Conservation (phyloP, 2,888 invertebrate species). For the Drosophila borborema region DNA sequence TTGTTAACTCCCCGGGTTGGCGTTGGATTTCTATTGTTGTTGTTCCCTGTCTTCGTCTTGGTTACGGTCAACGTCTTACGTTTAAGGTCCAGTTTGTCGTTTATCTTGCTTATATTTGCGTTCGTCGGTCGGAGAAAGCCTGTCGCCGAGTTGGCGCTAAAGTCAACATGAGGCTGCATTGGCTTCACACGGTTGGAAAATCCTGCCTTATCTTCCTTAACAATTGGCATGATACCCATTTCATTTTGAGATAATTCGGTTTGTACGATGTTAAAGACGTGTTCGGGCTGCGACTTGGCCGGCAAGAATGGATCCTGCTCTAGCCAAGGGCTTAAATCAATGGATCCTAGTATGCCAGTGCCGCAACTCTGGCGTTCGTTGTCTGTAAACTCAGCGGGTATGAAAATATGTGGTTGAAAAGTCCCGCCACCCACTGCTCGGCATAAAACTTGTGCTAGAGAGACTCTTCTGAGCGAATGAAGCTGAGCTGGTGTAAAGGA, state of each 20-base stretch:
- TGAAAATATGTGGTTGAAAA: slow-evolving; percentile 84
- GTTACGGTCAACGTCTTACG: slow-evolving; percentile 82
- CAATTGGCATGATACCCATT: slow-evolving; percentile 28
- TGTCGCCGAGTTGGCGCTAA: slow-evolving; percentile 69
- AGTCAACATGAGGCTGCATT: slow-evolving; percentile 64
- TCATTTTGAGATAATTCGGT: slow-evolving; percentile 30
- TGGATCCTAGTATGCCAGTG: slow-evolving; percentile 72
- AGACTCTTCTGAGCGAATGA: slow-evolving; percentile 89
- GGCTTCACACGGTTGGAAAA: slow-evolving; percentile 73
- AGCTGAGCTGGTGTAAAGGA: slow-evolving; percentile 92
- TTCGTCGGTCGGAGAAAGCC: slow-evolving; percentile 75
- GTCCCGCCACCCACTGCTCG: slow-evolving; percentile 84
- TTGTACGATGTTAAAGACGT: slow-evolving; percentile 61
- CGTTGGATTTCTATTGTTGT: slow-evolving; percentile 61
- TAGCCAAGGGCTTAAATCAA: slow-evolving; percentile 84
- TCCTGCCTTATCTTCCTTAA: slow-evolving; percentile 77
- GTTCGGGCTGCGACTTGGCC: slow-evolving; percentile 51
- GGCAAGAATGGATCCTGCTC: slow-evolving; percentile 83
- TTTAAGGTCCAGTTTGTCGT: slow-evolving; percentile 88
- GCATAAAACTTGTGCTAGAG: slow-evolving; percentile 89
- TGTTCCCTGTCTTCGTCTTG: slow-evolving; percentile 34
- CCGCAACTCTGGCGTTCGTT: slow-evolving; percentile 84
- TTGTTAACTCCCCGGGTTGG: slow-evolving; percentile 81
- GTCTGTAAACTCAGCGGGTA: slow-evolving; percentile 81
- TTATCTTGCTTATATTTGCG: slow-evolving; percentile 84